Percentiles rank a stretch among this genome's conserved stretches.
Conservation (phyloP, 2,113 vertebrate genomes). For the Atractosteus spatula region DNA sequence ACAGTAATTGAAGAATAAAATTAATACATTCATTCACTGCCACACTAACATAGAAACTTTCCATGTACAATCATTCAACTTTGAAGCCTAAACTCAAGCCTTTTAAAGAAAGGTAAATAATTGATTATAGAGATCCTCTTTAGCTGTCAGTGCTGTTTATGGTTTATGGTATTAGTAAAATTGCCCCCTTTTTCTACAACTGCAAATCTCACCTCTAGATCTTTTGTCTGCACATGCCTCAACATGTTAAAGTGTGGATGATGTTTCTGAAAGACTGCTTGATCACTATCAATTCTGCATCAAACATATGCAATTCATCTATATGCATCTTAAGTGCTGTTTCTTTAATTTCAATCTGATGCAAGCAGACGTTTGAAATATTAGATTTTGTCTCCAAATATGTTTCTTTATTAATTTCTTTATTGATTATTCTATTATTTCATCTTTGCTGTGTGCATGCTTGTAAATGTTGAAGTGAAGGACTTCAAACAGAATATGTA, state of each 20-base stretch:
- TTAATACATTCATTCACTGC: not conserved
- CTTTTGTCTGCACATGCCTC: not conserved
- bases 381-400: too few species aligned
- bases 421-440: too few species aligned
- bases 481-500: too few species aligned
- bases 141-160: not conserved
- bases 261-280: slow-evolving; percentile 1
- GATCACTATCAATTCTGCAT: too few species aligned
- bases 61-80: not conserved
- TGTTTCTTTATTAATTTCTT: too few species aligned
- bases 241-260: too few species aligned
- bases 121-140: not conserved
- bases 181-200: not conserved
- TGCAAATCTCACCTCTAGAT: slow-evolving; percentile 9
- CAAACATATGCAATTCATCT: too few species aligned
- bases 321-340: too few species aligned
- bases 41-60: not conserved
- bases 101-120: slow-evolving; percentile 1
- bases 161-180: not conserved
- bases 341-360: too few species aligned
- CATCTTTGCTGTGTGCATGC: too few species aligned
- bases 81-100: not conserved
- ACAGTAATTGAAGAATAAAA: not conserved
- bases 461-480: too few species aligned
- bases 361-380: too few species aligned